Evolutionary conservation across 2,888 invertebrate species (phyloP).

Genomic region (Hydrotaea diabolus): DNA sequence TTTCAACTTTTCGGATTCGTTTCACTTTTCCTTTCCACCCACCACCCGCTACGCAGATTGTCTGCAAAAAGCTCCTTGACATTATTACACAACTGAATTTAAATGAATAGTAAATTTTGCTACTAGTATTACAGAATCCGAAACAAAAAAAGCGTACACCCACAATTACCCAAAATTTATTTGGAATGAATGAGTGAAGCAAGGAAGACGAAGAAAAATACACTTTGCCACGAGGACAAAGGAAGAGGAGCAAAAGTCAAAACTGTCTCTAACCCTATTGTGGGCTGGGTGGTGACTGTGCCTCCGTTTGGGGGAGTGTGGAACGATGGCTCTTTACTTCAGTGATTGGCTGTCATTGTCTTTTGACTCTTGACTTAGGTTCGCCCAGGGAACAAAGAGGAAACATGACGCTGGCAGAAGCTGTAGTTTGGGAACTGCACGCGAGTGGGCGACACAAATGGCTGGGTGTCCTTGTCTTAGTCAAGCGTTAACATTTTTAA

Average conservation of each 20-base stretch:
- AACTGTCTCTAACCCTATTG: conserved; percentile 33
- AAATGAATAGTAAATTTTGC: conserved; percentile 29
- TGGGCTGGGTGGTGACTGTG: conserved; percentile 12
- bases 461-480: conserved; percentile 26
- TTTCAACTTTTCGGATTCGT: conserved; percentile 43
- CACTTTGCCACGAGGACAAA: background rate
- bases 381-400: background rate
- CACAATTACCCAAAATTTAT: conserved; percentile 56
- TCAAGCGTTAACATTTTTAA: conserved; percentile 60
- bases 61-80: conserved; percentile 22
- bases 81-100: conserved; percentile 23
- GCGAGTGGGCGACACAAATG: conserved; percentile 11
- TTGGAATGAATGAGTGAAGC: background rate
- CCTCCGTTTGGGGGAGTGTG: background rate
- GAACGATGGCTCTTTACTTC: background rate
- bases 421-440: background rate
- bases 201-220: conserved; percentile 10
- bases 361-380: conserved; percentile 39
- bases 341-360: conserved; percentile 41
- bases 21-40: conserved; percentile 55
- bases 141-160: conserved; percentile 30
- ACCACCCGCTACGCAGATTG: conserved; percentile 4
- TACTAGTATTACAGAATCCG: background rate
- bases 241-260: conserved; percentile 24
- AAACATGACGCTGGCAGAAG: conserved; percentile 12